These are phyloP conservation scores for Hybognathus amarus DNA, from an alignment of 2,797 vertebrate species.

Conservation along the genomic window DNA sequence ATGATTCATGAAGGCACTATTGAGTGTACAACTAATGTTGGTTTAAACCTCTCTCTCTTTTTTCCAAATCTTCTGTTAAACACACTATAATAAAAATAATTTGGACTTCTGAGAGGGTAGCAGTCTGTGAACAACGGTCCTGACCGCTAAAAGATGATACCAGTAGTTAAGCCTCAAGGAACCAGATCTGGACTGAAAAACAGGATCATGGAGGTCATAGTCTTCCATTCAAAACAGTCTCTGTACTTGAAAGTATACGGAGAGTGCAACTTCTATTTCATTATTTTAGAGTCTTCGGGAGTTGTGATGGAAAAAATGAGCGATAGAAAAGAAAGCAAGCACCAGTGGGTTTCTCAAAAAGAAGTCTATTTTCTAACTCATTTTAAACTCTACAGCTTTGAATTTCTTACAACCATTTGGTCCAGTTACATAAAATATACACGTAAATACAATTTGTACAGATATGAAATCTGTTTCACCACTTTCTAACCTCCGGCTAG, in stretches of 20 bases:
- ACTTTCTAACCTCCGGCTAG: conserved; percentile 17
- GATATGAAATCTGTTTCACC: conserved; percentile 51
- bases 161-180: background rate
- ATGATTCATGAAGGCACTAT: conserved; percentile 75
- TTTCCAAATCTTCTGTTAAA: background rate
- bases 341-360: conserved; percentile 43
- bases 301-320: background rate
- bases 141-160: background rate
- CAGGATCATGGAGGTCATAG: background rate
- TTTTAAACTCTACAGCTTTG: conserved; percentile 48
- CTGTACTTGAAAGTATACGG: background rate
- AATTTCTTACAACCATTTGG: conserved; percentile 68
- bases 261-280: background rate
- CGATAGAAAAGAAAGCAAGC: background rate
- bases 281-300: background rate
- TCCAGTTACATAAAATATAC: conserved; percentile 67
- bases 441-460: conserved; percentile 59
- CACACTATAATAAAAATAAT: background rate
- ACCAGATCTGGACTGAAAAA: background rate
- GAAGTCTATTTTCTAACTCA: conserved; percentile 48
- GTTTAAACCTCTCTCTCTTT: conserved; percentile 10
- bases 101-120: background rate
- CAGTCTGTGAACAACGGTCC: background rate
- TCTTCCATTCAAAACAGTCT: conserved; percentile 1
- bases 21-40: conserved; percentile 49